phyloP scores from a whole-genome alignment of 2,888 invertebrate genomes.

The Apodemia hepburni region DNA sequence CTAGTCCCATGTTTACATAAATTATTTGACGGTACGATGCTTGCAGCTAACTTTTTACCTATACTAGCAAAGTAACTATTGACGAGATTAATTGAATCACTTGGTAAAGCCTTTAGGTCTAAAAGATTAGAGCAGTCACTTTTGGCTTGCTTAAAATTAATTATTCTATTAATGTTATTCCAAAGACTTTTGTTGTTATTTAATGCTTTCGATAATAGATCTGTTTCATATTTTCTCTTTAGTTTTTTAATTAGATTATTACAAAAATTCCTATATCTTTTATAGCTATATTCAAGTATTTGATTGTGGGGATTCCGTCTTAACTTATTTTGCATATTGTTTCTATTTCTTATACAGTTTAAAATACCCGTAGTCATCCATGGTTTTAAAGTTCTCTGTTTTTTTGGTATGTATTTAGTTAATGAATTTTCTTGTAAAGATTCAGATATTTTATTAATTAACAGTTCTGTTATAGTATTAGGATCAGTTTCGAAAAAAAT shows the following conservation, averaged over 20 bases:
- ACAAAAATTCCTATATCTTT: not conserved
- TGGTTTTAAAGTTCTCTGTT: conserved; percentile 16
- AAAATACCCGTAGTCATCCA: conserved; percentile 1
- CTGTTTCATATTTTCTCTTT: not conserved
- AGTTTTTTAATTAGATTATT: not conserved
- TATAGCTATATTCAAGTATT: conserved; percentile 8
- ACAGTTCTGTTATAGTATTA: too few species aligned
- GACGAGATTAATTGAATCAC: too few species aligned
- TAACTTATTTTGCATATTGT: not conserved
- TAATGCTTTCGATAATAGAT: not conserved
- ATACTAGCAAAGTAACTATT: too few species aligned
- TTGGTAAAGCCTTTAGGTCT: too few species aligned
- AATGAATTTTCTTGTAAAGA: not conserved
- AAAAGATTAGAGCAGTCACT: too few species aligned
- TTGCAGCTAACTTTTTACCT: too few species aligned
- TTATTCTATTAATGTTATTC: not conserved
- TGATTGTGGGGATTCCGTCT: not conserved
- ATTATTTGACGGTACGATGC: too few species aligned
- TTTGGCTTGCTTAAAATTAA: too few species aligned
- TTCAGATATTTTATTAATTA: not conserved
- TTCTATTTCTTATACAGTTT: conserved; percentile 5
- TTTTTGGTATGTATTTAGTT: not conserved
- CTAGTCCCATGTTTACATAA: too few species aligned
- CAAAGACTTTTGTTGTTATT: conserved; percentile 5
- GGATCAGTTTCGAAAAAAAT: not conserved